Evolutionary conservation across 2,888 invertebrate genomes (phyloP), one percentile per base, ranked within the genome.

Genomic region (Agrochola lychnidis): DNA sequence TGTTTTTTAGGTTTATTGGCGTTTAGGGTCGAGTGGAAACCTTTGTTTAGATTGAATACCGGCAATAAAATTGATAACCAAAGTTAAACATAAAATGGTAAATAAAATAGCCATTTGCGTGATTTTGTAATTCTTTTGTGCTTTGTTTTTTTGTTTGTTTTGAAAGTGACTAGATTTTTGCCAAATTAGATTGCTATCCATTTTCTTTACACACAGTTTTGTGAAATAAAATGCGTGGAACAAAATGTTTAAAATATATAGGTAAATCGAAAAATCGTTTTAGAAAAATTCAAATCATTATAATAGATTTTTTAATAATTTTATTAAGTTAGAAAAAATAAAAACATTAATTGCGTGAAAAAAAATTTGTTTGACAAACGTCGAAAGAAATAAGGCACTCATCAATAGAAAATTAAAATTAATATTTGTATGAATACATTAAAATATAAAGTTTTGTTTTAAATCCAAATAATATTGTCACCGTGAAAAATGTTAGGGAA

Each of bases 1-100:
- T 96, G 96, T 94, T 96, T 95, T 87, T 94, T 93, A 91, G 95
- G 94, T 96, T 96, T 96, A 96, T 95, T 92, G 91, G 92, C 93
- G 89, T 93, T 94, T 94, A 94, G 92, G 88, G 89, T 89, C 88
- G 92, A 95, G 96, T 96, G 94, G 91, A 94, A 94, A 94, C 91
- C 94, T 94, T 95, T 95, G 96, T 96, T 94, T 91, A 91, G 91
- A 90, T 90, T 90, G 90, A 90, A 92, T 92, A 91, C 89, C 90
- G 90, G 93, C 89, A 90, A 90, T 95, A 93, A 95, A 95, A 93
- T 90, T 91, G 89, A 91, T 91, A 90, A 90, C 89, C 86, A 51
- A 83, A 87, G 85, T 81, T 87, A 79, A 86, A 88, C 87, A 84
- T 79, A 84, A 89, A 86, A 88, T 81, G 83, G 79, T 85, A 76